Evolutionary conservation across 1,140 invertebrate species (phyloP).

Genomic region (Panagrolaimus sp.): DNA sequence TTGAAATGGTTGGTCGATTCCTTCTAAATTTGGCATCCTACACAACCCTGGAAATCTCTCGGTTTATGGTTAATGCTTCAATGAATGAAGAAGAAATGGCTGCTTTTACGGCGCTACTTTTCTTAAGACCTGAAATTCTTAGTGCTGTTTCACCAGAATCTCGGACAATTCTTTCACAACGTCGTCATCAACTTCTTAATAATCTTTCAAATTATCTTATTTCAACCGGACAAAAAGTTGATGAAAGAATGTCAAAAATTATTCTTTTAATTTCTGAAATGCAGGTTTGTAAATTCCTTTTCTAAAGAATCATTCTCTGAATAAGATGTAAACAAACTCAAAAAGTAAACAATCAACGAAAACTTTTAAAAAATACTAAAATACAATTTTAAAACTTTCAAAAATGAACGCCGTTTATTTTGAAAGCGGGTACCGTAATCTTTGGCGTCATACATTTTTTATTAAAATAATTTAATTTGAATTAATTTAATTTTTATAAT

Average conservation of each 20-base stretch:
- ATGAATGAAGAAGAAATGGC: not conserved
- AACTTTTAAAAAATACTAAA: too few relatives aligned
- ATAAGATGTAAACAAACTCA: too few relatives aligned
- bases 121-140: not conserved
- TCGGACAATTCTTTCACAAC: not conserved
- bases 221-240: constrained; percentile 9
- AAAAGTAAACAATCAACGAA: too few relatives aligned
- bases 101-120: not conserved
- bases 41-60: not conserved
- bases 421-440: too few relatives aligned
- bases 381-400: too few relatives aligned
- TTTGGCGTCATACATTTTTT: too few relatives aligned
- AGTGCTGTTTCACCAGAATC: not conserved
- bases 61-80: not conserved
- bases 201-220: constrained; percentile 8
- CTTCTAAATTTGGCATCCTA: not conserved
- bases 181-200: not conserved
- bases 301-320: too few relatives aligned
- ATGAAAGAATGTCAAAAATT: constrained; percentile 1
- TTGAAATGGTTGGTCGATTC: constrained; percentile 9
- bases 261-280: constrained; percentile 5
- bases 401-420: too few relatives aligned
- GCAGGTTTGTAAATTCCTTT: constrained; percentile 2
- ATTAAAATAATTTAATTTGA: too few relatives aligned
- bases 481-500: not conserved